These are phyloP conservation scores for Pachyrhynchus sulphureomaculatus DNA, from an alignment of 1,140 invertebrate genomes.

Conservation along the genomic window DNA sequence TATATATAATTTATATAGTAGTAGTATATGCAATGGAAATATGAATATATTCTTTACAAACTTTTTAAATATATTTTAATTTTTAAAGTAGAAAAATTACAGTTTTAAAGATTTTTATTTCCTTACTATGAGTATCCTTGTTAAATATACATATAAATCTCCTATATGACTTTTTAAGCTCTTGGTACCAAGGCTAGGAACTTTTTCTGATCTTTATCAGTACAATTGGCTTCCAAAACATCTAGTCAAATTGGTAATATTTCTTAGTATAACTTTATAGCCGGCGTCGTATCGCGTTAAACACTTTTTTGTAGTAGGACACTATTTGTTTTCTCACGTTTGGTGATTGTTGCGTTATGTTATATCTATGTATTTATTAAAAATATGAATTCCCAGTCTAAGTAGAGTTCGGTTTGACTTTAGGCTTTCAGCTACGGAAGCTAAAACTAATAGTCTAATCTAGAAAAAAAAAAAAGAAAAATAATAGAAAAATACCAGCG, in stretches of 20 bases:
- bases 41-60: too few species aligned
- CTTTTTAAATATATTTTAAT: too few species aligned
- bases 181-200: constrained; percentile 26
- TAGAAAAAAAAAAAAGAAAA: constrained; percentile 34
- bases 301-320: constrained; percentile 65
- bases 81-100: too few species aligned
- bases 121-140: constrained; percentile 28
- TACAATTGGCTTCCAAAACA: constrained; percentile 7
- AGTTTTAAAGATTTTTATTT: too few species aligned
- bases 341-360: constrained; percentile 71
- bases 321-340: constrained; percentile 61
- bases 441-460: constrained; percentile 60
- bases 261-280: constrained; percentile 31
- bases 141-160: constrained; percentile 34
- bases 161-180: constrained; percentile 33
- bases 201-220: constrained; percentile 7
- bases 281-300: constrained; percentile 42
- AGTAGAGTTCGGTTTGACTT: constrained; percentile 71
- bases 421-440: constrained; percentile 72
- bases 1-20: too few species aligned
- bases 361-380: constrained; percentile 70
- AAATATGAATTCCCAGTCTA: constrained; percentile 64
- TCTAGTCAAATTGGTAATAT: constrained; percentile 24
- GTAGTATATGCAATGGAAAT: too few species aligned
- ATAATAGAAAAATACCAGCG: too few species aligned